Percentiles rank a stretch among this genome's conserved stretches.
These are phyloP conservation scores for Pachypanchax playfairii DNA, from an alignment of 2,113 vertebrate genomes.

Conservation along the genomic window DNA sequence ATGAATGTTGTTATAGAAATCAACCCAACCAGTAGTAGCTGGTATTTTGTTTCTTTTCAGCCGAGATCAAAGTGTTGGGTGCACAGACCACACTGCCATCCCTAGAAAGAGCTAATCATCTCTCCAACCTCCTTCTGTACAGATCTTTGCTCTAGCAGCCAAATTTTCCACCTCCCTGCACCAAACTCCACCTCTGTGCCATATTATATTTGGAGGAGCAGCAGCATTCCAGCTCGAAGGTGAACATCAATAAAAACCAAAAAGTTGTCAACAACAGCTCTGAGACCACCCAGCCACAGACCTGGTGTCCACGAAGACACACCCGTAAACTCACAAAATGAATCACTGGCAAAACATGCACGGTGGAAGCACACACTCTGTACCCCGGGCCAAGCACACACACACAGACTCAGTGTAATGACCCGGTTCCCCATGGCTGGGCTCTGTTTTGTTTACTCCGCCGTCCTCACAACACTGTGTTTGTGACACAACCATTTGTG, in stretches of 20 bases:
- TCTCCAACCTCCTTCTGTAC: constrained; percentile 1
- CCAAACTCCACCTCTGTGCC: constrained; percentile 4
- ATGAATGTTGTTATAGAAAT: not conserved
- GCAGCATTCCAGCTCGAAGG: constrained; percentile 24
- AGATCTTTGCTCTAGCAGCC: constrained; percentile 3
- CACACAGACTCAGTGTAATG: constrained; percentile 31
- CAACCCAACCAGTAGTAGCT: not conserved
- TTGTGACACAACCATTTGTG: constrained; percentile 21
- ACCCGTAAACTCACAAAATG: constrained; percentile 41
- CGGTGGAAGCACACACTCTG: constrained; percentile 10
- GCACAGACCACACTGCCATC: not conserved
- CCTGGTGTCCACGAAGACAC: constrained; percentile 29
- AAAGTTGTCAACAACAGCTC: constrained; percentile 33
- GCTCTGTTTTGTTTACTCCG: constrained; percentile 44
- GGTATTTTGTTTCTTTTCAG: not conserved
- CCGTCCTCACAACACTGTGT: constrained; percentile 7
- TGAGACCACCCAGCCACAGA: constrained; percentile 36
- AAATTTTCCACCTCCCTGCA: constrained; percentile 11
- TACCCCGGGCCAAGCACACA: constrained; percentile 21
- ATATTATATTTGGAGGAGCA: constrained; percentile 26
- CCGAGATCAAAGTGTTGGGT: not conserved
- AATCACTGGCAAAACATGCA: constrained; percentile 31
- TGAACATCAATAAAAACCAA: constrained; percentile 33
- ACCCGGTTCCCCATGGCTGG: constrained; percentile 36
- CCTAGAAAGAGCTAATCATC: constrained; percentile 14